Percentiles rank a stretch among this genome's conserved stretches.
Conservation (phyloP, 2,113 vertebrate species). For the Emydura subglobosa region DNA sequence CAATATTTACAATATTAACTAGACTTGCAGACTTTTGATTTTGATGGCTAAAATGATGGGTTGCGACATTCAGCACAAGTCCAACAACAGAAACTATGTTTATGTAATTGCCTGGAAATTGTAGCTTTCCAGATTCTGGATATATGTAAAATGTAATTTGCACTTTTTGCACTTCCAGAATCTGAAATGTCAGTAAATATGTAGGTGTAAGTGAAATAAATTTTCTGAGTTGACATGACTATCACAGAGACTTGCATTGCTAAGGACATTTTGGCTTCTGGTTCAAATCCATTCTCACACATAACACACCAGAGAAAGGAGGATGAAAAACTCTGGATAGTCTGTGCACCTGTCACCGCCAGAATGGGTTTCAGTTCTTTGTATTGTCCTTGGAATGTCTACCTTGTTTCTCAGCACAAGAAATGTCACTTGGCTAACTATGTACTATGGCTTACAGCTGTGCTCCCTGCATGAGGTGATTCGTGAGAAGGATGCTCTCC, state of each 20-base stretch:
- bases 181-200: neutral
- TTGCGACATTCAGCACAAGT: neutral
- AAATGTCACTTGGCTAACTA: neutral
- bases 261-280: neutral
- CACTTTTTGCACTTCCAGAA: neutral
- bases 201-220: neutral
- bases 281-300: neutral
- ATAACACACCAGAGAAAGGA: neutral
- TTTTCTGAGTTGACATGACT: neutral
- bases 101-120: neutral
- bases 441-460: slow-evolving; percentile 80
- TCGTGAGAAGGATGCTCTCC: slow-evolving; percentile 89
- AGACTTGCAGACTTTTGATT: neutral
- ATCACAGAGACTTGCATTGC: neutral
- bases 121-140: neutral
- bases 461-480: slow-evolving; percentile 85
- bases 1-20: neutral
- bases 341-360: neutral
- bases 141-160: neutral
- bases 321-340: neutral
- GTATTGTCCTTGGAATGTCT: neutral
- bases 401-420: neutral
- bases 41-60: neutral
- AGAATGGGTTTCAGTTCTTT: neutral
- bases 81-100: neutral